Conservation (phyloP, 2,113 vertebrate species). For the Neodon shergylaensis region DNA sequence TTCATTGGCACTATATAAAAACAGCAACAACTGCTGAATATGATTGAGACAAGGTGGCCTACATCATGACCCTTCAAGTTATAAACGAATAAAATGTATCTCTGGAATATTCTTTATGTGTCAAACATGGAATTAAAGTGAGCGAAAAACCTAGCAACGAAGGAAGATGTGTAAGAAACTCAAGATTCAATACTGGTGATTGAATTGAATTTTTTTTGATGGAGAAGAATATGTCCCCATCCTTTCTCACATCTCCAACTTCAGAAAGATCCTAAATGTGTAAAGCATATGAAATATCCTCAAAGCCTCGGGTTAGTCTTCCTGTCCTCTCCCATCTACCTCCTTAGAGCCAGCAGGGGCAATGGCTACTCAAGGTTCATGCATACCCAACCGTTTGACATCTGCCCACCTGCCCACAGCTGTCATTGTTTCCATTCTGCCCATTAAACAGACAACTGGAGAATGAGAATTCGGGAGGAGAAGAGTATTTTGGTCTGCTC, state of each 20-base stretch:
- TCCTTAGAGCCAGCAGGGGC: background rate
- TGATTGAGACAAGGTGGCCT: background rate
- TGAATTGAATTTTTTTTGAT: background rate
- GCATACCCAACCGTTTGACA: too few relatives aligned
- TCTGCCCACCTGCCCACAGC: background rate
- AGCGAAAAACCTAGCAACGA: background rate
- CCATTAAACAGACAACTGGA: background rate
- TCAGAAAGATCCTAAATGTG: background rate
- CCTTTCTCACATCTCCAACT: background rate
- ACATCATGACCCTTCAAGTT: background rate
- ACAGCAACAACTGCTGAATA: background rate
- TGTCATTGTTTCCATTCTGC: background rate
- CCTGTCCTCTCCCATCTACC: background rate
- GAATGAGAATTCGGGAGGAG: background rate
- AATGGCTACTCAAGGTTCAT: background rate
- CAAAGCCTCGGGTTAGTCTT: background rate
- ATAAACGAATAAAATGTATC: background rate
- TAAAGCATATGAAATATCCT: background rate
- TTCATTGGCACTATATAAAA: background rate
- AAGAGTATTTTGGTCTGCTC: background rate
- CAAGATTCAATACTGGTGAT: background rate
- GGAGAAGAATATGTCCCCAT: background rate
- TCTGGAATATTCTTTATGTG: background rate
- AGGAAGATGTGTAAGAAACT: background rate
- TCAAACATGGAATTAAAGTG: background rate